phyloP scores from a whole-genome alignment of 23 tunicate species.

The Aplidium turbinatum region DNA sequence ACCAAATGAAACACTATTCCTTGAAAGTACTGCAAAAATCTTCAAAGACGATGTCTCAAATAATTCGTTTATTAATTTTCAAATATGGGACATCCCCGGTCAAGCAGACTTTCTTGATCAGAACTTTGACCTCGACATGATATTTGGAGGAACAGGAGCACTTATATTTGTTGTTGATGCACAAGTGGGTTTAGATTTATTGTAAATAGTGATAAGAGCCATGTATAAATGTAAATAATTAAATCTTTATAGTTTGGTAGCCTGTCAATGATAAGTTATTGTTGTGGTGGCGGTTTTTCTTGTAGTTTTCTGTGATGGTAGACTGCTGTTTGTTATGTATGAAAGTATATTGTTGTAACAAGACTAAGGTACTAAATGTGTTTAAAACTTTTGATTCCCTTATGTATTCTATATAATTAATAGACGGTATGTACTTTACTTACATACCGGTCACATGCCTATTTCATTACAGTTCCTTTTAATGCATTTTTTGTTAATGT shows the following conservation, averaged over 20 bases:
- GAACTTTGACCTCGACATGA: constrained; percentile 79
- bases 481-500: neutral
- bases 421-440: neutral
- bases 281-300: no score
- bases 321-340: neutral
- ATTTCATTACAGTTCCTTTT: neutral
- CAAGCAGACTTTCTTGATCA: constrained; percentile 79
- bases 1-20: constrained; percentile 90
- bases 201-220: no score
- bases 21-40: constrained; percentile 85
- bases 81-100: constrained; percentile 98
- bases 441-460: no score
- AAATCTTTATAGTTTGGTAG: no score
- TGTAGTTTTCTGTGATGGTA: neutral
- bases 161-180: constrained; percentile 95
- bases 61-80: constrained; percentile 89
- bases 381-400: neutral
- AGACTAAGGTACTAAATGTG: neutral
- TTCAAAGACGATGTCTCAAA: constrained; percentile 88
- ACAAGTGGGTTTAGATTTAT: no score
- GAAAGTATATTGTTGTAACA: no score
- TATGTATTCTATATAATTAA: neutral
- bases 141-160: constrained; percentile 86
- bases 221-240: no score
- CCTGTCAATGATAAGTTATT: no score